phyloP scores from a whole-genome alignment of 2,888 invertebrate species.

The Lasioglossum marginatum region DNA sequence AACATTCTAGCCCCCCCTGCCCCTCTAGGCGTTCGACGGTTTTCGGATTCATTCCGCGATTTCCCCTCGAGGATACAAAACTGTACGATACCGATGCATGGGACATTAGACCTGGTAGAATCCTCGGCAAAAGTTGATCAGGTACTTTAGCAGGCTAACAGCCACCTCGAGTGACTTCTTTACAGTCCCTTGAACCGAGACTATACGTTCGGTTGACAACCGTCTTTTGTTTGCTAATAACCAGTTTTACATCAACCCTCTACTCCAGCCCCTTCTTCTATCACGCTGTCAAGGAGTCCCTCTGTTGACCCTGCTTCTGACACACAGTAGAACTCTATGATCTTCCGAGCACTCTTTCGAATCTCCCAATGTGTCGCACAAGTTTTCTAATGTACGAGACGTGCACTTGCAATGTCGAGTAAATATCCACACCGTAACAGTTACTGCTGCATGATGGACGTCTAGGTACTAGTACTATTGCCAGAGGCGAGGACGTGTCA shows the following conservation, averaged over 20 bases:
- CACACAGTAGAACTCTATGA: slow-evolving; percentile 59
- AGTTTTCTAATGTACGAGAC: slow-evolving; percentile 46
- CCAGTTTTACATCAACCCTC: slow-evolving; percentile 43
- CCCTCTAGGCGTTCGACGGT: neutral
- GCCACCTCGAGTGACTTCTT: neutral
- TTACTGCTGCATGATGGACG: slow-evolving; percentile 30
- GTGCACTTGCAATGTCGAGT: slow-evolving; percentile 67
- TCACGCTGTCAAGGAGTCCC: slow-evolving; percentile 39
- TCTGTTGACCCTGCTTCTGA: slow-evolving; percentile 56
- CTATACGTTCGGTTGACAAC: neutral
- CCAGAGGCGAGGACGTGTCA: slow-evolving; percentile 16
- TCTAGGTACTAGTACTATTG: neutral
- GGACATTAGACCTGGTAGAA: slow-evolving; percentile 21
- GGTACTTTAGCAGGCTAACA: neutral
- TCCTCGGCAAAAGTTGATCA: slow-evolving; percentile 17
- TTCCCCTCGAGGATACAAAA: slow-evolving; percentile 5
- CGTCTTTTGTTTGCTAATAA: slow-evolving; percentile 27
- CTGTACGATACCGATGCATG: neutral
- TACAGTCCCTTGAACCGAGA: neutral
- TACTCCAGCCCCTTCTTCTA: neutral
- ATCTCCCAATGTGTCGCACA: slow-evolving; percentile 67
- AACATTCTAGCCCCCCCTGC: neutral
- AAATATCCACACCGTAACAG: slow-evolving; percentile 64
- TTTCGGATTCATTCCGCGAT: slow-evolving; percentile 16
- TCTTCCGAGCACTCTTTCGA: slow-evolving; percentile 68